Evolutionary conservation across 2,113 vertebrate genomes (phyloP).

Genomic region (Sinosuthora webbiana): DNA sequence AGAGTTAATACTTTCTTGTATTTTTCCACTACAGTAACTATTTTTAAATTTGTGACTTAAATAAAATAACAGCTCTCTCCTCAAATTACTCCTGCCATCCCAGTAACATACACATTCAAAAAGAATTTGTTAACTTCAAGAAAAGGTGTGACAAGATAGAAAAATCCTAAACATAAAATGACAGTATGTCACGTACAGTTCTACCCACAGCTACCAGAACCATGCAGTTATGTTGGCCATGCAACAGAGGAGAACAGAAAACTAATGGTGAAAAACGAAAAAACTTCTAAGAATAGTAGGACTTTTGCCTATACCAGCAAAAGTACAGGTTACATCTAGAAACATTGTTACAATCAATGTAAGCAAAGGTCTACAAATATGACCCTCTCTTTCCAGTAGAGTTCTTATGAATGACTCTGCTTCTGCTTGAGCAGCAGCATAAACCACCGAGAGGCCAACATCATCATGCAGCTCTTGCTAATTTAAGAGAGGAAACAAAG

Average conservation of each 20-base stretch:
- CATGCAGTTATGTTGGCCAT: background rate
- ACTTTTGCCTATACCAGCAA: background rate
- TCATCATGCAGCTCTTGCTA: background rate
- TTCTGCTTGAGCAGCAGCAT: background rate
- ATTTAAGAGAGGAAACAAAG: background rate
- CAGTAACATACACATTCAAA: background rate
- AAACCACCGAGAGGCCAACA: background rate
- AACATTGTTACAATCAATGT: background rate
- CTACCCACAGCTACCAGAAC: background rate
- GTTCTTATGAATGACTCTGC: background rate
- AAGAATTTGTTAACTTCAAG: background rate
- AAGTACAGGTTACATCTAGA: background rate
- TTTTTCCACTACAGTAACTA: background rate
- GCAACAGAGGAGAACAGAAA: background rate
- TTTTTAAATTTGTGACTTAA: background rate
- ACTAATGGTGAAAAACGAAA: background rate
- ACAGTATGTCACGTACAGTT: background rate
- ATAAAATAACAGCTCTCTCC: background rate
- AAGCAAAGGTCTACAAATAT: background rate
- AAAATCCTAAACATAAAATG: background rate
- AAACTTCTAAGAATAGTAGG: background rate
- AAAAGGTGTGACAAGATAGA: background rate
- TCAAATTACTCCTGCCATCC: background rate
- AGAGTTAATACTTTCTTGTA: background rate
- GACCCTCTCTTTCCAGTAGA: background rate